Evolutionary conservation across 2,888 invertebrate species (phyloP).

Genomic region (Penaeus monodon): DNA sequence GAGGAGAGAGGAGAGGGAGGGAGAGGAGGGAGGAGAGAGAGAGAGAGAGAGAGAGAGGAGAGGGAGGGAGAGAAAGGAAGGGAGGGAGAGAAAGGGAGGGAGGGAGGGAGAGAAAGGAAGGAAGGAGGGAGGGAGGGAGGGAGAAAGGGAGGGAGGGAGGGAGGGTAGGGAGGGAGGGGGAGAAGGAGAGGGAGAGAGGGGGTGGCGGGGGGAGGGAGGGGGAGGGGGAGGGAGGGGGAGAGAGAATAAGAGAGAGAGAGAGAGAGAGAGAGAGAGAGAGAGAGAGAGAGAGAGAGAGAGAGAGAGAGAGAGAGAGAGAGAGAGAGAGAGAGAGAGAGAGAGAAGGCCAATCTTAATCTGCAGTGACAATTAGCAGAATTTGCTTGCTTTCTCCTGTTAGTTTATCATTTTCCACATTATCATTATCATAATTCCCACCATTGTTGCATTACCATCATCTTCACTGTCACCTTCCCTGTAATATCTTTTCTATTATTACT

Average conservation of each 20-base stretch:
- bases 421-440: no score
- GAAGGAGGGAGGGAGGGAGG: neutral
- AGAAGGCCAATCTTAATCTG: neutral
- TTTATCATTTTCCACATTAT: no score
- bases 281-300: neutral
- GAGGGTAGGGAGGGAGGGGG: no score
- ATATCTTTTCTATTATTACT: no score
- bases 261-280: neutral
- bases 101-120: neutral
- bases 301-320: neutral
- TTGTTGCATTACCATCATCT: no score
- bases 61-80: neutral
- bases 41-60: no score
- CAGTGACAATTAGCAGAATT: no score
- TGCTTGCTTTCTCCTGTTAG: no score
- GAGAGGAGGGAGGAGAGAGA: neutral
- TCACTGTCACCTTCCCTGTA: no score
- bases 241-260: conserved; percentile 9
- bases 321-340: neutral
- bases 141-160: neutral
- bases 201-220: neutral
- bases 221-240: conserved; percentile 8
- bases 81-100: neutral
- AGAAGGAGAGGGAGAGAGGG: no score
- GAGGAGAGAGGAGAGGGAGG: neutral